Conservation (phyloP, 2,113 vertebrate species). For the Psittacula cyanocephala region DNA sequence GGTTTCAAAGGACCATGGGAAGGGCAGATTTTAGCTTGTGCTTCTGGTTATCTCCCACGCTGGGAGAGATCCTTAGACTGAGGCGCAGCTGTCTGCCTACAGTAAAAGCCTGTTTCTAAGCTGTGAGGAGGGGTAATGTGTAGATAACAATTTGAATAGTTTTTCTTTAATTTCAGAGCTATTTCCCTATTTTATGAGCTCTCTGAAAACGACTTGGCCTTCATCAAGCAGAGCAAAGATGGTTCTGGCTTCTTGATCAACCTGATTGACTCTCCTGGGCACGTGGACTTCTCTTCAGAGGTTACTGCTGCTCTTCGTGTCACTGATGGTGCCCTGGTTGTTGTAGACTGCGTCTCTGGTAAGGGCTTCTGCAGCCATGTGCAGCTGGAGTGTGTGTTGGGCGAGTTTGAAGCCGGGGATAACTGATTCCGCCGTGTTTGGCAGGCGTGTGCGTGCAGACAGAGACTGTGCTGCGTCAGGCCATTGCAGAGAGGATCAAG, state of each 20-base stretch:
- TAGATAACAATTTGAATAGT: rapidly evolving
- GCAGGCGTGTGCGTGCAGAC: slow-evolving; percentile 95
- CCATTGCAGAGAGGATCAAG: slow-evolving; percentile 93
- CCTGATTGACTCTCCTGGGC: slow-evolving; percentile 94
- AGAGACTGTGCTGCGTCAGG: slow-evolving; percentile 94
- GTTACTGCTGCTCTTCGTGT: slow-evolving; percentile 95
- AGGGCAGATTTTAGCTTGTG: background rate
- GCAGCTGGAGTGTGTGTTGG: rapidly evolving
- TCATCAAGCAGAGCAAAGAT: slow-evolving; percentile 95
- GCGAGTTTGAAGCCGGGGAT: rapidly evolving
- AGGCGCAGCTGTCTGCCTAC: rapidly evolving
- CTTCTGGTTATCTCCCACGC: background rate
- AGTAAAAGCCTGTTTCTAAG: background rate
- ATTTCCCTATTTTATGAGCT: slow-evolving; percentile 94
- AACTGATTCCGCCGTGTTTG: background rate
- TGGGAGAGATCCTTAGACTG: background rate
- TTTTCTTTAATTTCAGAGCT: slow-evolving; percentile 71
- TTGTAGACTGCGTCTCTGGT: slow-evolving; percentile 97
- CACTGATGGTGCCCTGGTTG: slow-evolving; percentile 94
- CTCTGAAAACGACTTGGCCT: slow-evolving; percentile 85
- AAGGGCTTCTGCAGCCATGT: background rate
- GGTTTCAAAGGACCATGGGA: background rate
- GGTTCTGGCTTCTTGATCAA: slow-evolving; percentile 94
- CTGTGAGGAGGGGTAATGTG: rapidly evolving
- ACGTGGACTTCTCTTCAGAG: slow-evolving; percentile 97